These are phyloP conservation scores for Aratinga solstitialis DNA, from an alignment of 2,797 vertebrate species.

Conservation along the genomic window DNA sequence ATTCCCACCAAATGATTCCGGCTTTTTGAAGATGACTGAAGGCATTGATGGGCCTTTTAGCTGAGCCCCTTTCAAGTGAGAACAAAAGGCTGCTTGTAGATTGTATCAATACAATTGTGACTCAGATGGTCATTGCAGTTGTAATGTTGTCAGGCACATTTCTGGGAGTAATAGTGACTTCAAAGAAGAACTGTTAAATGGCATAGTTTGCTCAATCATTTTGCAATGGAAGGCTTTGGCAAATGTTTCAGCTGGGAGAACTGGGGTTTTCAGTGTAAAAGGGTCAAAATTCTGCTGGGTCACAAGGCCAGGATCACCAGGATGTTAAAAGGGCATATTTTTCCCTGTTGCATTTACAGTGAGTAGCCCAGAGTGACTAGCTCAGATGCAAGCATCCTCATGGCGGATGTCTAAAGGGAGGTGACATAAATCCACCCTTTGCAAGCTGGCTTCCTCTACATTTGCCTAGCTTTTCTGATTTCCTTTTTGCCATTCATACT, in stretches of 20 bases:
- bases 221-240: neutral
- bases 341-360: neutral
- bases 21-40: conserved; percentile 42
- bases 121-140: neutral
- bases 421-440: neutral
- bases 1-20: neutral
- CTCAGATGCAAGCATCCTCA: neutral
- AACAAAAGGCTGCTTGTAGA: conserved; percentile 40
- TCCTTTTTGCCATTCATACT: neutral
- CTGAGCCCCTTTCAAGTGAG: conserved; percentile 39
- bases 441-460: neutral
- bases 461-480: neutral
- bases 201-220: neutral
- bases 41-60: conserved; percentile 39
- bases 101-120: neutral
- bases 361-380: neutral
- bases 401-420: neutral
- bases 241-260: neutral
- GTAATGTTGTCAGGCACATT: neutral
- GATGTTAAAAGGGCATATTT: neutral
- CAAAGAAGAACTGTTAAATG: neutral
- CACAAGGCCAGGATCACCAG: neutral
- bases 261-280: neutral
- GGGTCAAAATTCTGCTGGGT: neutral
- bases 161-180: neutral